phyloP scores from a whole-genome alignment of 2,888 invertebrate species.

The Heterodera filipjevi region DNA sequence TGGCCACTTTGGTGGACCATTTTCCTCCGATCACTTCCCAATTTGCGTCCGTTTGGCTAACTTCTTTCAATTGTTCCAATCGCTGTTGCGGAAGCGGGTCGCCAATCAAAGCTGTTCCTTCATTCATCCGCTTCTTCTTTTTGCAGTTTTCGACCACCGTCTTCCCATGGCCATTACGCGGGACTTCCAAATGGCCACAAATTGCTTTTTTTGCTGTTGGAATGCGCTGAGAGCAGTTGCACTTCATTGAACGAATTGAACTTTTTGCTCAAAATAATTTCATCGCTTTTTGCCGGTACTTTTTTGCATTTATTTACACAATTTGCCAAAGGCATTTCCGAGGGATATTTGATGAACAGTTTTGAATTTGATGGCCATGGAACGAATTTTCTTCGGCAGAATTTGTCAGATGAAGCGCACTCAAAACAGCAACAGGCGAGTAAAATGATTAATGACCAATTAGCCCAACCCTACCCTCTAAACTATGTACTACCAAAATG shows the following conservation, averaged over 20 bases:
- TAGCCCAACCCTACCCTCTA: no score
- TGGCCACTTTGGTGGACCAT: conserved; percentile 21
- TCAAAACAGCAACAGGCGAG: background rate
- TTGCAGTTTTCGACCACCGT: background rate
- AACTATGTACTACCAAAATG: no score
- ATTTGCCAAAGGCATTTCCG: background rate
- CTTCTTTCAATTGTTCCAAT: no score
- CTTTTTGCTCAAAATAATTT: conserved; percentile 24
- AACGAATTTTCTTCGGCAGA: background rate
- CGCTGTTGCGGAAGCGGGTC: background rate
- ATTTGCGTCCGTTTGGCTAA: background rate
- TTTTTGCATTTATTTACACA: background rate
- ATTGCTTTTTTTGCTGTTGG: conserved; percentile 29
- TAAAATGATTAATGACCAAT: background rate
- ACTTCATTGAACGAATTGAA: conserved; percentile 25
- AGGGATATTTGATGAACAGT: background rate
- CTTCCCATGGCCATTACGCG: background rate
- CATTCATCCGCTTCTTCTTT: background rate
- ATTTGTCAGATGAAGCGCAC: background rate
- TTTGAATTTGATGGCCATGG: background rate
- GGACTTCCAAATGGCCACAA: background rate
- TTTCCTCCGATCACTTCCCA: conserved; percentile 30
- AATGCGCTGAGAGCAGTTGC: conserved; percentile 24
- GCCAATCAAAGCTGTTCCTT: background rate
- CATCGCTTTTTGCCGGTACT: conserved; percentile 31